phyloP scores from a whole-genome alignment of 2,113 vertebrate species.

The Engystomops pustulosus region DNA sequence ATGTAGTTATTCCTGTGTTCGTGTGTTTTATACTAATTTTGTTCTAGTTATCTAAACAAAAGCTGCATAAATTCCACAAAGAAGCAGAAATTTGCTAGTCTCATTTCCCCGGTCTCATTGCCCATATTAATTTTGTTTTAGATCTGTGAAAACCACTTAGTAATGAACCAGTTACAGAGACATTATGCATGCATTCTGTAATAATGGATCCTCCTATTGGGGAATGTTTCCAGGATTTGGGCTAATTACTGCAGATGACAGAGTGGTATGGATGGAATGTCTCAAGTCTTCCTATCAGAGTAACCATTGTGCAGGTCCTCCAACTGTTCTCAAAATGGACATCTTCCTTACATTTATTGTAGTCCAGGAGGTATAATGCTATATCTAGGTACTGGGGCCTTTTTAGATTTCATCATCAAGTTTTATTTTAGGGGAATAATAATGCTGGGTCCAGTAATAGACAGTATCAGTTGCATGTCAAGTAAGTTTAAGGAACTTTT shows the following conservation, averaged over 20 bases:
- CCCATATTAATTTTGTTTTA: background rate
- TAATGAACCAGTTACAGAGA: background rate
- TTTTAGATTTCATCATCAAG: too few species aligned
- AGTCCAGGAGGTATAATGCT: background rate
- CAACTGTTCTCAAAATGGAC: slow-evolving; percentile 19
- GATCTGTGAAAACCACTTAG: background rate
- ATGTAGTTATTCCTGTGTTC: too few species aligned
- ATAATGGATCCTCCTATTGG: slow-evolving; percentile 54
- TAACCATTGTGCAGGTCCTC: slow-evolving; percentile 66
- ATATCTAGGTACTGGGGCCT: background rate
- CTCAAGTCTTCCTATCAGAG: slow-evolving; percentile 69
- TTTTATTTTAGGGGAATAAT: too few species aligned
- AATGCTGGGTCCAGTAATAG: too few species aligned
- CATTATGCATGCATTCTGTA: slow-evolving; percentile 13
- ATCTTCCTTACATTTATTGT: background rate
- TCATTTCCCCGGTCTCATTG: too few species aligned
- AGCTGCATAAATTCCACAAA: too few species aligned
- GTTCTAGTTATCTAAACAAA: too few species aligned
- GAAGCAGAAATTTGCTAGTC: too few species aligned
- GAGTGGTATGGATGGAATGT: slow-evolving; percentile 78
- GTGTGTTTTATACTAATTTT: too few species aligned
- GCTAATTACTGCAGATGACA: slow-evolving; percentile 67
- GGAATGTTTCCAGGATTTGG: slow-evolving; percentile 66
- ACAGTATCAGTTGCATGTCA: too few species aligned
- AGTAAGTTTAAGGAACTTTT: too few species aligned